Percentiles rank a stretch among this genome's conserved stretches.
Conservation (phyloP, 2,113 vertebrate genomes). For the Chaetodon auriga region DNA sequence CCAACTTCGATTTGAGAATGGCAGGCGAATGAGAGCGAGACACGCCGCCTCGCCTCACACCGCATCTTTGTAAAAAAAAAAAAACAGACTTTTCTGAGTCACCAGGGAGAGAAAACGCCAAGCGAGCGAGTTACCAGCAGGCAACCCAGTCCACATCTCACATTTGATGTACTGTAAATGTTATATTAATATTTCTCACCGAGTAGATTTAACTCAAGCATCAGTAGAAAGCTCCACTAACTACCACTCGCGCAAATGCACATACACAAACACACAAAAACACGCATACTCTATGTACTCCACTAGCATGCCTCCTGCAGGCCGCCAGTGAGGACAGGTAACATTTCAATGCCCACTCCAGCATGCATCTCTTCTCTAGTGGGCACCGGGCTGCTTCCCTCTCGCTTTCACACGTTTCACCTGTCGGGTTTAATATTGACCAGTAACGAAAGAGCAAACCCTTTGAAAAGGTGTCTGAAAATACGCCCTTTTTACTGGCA, state of each 20-base stretch:
- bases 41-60: not conserved
- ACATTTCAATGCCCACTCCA: slow-evolving; percentile 30
- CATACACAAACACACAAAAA: slow-evolving; percentile 29
- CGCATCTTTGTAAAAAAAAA: not conserved
- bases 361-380: slow-evolving; percentile 41
- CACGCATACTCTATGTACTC: slow-evolving; percentile 20
- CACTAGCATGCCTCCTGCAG: slow-evolving; percentile 31
- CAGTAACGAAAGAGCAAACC: slow-evolving; percentile 16
- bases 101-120: slow-evolving; percentile 5
- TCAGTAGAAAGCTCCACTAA: slow-evolving; percentile 43
- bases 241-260: slow-evolving; percentile 24
- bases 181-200: slow-evolving; percentile 49
- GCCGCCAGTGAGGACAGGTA: slow-evolving; percentile 28
- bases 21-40: not conserved
- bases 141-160: slow-evolving; percentile 32
- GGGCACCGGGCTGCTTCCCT: slow-evolving; percentile 20
- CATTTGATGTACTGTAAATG: slow-evolving; percentile 38
- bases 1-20: slow-evolving; percentile 17
- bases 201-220: slow-evolving; percentile 50
- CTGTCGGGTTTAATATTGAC: slow-evolving; percentile 41
- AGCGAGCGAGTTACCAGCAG: not conserved
- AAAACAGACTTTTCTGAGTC: not conserved
- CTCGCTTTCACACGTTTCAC: slow-evolving; percentile 25
- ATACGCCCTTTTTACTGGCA: slow-evolving; percentile 16
- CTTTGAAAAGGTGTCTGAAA: not conserved